These are phyloP conservation scores for Shinisaurus crocodilurus DNA, from an alignment of 2,113 vertebrate species.

Conservation along the genomic window DNA sequence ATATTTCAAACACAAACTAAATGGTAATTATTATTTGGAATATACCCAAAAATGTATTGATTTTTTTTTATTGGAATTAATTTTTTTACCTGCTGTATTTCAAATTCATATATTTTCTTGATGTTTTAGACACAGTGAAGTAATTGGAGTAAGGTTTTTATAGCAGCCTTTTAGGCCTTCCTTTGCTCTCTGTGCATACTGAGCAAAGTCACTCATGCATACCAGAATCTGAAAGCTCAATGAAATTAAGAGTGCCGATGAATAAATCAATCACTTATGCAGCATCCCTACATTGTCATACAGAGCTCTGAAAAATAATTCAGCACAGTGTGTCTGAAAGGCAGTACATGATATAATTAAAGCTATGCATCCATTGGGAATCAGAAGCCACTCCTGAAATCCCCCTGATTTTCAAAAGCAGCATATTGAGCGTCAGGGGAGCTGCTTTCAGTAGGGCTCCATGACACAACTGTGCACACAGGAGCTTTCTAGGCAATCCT, in stretches of 20 bases:
- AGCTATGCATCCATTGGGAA: background rate
- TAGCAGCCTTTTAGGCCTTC: background rate
- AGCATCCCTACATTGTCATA: background rate
- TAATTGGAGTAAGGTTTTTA: background rate
- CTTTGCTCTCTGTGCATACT: background rate
- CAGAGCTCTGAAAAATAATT: background rate
- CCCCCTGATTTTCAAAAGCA: background rate
- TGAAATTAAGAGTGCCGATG: background rate
- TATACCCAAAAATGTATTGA: background rate
- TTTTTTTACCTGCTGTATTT: background rate
- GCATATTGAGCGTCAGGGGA: background rate
- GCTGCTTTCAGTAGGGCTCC: background rate
- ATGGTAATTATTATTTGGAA: background rate
- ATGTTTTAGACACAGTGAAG: background rate
- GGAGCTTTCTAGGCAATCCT: background rate
- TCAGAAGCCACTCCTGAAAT: slow-evolving; percentile 7
- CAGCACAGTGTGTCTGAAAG: background rate
- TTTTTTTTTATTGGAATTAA: background rate
- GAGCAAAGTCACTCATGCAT: background rate
- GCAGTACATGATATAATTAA: background rate
- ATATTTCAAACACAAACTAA: background rate
- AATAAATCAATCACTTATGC: background rate
- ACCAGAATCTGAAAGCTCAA: background rate
- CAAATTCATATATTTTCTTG: background rate
- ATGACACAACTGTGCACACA: background rate